Base-by-base conservation (phyloP, 2,888 invertebrate genomes). In the Orchestes rusci region DNA sequence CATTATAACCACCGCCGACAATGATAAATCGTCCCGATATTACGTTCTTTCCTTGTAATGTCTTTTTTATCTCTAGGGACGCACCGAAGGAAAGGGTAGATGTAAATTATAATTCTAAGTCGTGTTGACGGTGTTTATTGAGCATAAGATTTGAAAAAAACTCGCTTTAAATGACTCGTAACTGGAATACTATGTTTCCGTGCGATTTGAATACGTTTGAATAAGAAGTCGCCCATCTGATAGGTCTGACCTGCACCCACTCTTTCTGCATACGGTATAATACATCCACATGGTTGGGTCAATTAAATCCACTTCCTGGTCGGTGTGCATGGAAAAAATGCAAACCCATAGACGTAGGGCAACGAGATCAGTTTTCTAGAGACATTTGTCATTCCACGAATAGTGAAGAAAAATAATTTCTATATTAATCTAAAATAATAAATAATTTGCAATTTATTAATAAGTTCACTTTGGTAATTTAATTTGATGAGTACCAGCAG, bases 11-110 rank as follows among this genome's bases (percentile, higher is more conserved):
- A 53, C 53, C 46, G 50, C 52, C 48, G 32, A 37, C 43, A 30
- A 53, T 62, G 62, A 62, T 62, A 60, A 61, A 62, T 58, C 53
- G 53, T 53, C 53, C 48, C 55, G 48, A 57, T 54, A 62, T 62
- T 63, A 62, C 62, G 60, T 61, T 61, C 63, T 64, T 63, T 65
- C 63, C 61, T 56, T 57, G 60, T 66, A 65, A 64, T 64, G 65
- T 63, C 63, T 62, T 64, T 65, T 66, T 65, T 65, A 65, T 64
- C 66, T 63, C 62, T 43, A 52, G 60, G 62, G 59, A 60, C 54
- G 49, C 45, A 51, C 18, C 39, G 41, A 18, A 51, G 53, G 53
- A 56, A 57, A 56, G 57, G 58, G 57, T 57, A 54, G 51, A 43
- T 46, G 44, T 50, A 50, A 50, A 50, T 50, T 44, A 50, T 40